Evolutionary conservation across 1,140 invertebrate genomes (phyloP), one percentile per base, ranked within the genome.

Genomic region (Scaptomyza montana): DNA sequence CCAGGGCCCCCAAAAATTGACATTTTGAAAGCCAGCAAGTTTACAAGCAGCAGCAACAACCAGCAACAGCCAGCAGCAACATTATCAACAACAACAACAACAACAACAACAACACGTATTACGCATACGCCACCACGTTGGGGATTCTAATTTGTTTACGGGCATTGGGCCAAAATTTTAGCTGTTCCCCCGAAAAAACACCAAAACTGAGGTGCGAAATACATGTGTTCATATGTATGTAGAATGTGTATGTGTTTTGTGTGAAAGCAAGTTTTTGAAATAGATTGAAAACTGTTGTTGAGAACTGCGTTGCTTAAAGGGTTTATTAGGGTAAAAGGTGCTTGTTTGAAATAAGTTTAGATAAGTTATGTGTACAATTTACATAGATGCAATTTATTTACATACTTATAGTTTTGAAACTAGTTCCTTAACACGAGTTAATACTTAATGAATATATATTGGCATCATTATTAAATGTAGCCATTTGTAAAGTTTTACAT

Each of bases 1-100:
- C 33, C 25, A 33, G 10, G 33, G 33, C 33, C 33, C 33, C 43
- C 21, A 33, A n/a, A 82, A 79, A 78, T 87, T 86, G 81, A 86
- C 82, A 86, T 86, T 86, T 86, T 86, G 82, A 78, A 78, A 78
- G 69, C 74, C 46, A 61, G 67, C 54, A 85, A 85, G 69, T 78
- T 87, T 81, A 81, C 69, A 75, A 78, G 78, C 62, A 60, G 7
- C 45, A 61, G 51, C 59, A 60, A 57, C 74, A 68, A 64, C 65
- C 60, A 56, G 69, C 25, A 7, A 45, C 55, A 59, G 16, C 43
- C 36, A 64, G 68, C 30, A 70, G 45, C 54, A 55, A 28, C 47
- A 80, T 45, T 50, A 69, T 39, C 56, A 39, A 59, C 70, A 74
- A 53, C 77, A 69, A 51, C 56, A 69, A 45, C 56, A 39, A 59